Conservation (phyloP, 2,888 invertebrate species). For the Metallyticus violacea region DNA sequence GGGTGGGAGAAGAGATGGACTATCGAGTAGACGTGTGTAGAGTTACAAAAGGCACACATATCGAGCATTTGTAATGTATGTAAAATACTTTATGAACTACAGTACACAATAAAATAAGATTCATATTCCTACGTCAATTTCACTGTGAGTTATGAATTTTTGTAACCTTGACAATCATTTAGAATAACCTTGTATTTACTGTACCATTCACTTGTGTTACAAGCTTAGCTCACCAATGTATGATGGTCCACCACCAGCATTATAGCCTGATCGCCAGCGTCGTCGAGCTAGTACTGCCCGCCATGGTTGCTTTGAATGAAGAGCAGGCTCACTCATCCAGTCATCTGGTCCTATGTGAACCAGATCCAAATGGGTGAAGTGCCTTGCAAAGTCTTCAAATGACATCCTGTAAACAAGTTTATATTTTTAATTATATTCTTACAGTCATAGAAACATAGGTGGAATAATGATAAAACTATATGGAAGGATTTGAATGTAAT, state of each 20-base stretch:
- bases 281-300: conserved; percentile 66
- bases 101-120: too few species aligned
- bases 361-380: conserved; percentile 66
- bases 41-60: too few species aligned
- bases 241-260: conserved; percentile 67
- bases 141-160: too few species aligned
- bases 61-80: too few species aligned
- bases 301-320: conserved; percentile 68
- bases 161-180: too few species aligned
- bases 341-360: conserved; percentile 76
- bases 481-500: not conserved
- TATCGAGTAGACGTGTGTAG: too few species aligned
- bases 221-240: conserved; percentile 48
- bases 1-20: too few species aligned
- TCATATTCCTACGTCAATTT: too few species aligned
- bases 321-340: conserved; percentile 66
- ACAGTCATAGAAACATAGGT: not conserved
- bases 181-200: not conserved
- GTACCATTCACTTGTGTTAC: not conserved
- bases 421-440: not conserved
- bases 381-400: conserved; percentile 63
- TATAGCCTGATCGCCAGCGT: conserved; percentile 66
- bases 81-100: too few species aligned
- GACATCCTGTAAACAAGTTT: conserved; percentile 58
- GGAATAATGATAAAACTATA: not conserved